Conservation (phyloP, 2,113 vertebrate genomes). For the Gymnobelideus leadbeateri region DNA sequence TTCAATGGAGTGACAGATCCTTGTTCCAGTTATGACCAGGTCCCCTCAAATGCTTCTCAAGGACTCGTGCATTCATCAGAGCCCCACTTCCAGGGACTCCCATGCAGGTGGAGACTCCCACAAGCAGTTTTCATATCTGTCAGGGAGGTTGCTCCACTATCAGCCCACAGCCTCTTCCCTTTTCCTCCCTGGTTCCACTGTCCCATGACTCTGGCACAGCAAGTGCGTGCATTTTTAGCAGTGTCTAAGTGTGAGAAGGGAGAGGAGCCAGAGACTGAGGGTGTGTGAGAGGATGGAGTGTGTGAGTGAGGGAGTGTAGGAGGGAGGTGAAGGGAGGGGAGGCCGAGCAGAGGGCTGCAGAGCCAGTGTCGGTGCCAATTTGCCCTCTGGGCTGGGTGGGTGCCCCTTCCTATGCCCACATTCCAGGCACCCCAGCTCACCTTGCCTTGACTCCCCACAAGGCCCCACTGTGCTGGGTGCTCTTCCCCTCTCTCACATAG, state of each 20-base stretch:
- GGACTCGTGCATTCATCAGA: neutral
- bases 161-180: neutral
- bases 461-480: neutral
- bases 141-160: neutral
- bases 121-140: neutral
- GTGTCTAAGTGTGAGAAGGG: neutral
- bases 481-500: neutral
- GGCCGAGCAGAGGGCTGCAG: neutral
- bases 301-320: neutral
- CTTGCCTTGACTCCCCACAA: neutral
- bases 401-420: neutral
- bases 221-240: neutral
- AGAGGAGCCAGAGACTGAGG: neutral
- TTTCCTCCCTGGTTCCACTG: neutral
- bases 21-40: neutral
- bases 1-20: neutral
- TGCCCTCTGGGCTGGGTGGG: neutral
- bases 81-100: neutral
- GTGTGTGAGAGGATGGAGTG: too few relatives aligned
- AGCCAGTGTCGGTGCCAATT: neutral
- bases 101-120: neutral
- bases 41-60: neutral
- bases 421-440: neutral
- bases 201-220: neutral
- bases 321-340: neutral